A percentile compares a stretch with the other conserved stretches of the same genome.
These are phyloP conservation scores for Eupristina koningsbergeri DNA, from an alignment of 1,140 invertebrate genomes.

Conservation along the genomic window DNA sequence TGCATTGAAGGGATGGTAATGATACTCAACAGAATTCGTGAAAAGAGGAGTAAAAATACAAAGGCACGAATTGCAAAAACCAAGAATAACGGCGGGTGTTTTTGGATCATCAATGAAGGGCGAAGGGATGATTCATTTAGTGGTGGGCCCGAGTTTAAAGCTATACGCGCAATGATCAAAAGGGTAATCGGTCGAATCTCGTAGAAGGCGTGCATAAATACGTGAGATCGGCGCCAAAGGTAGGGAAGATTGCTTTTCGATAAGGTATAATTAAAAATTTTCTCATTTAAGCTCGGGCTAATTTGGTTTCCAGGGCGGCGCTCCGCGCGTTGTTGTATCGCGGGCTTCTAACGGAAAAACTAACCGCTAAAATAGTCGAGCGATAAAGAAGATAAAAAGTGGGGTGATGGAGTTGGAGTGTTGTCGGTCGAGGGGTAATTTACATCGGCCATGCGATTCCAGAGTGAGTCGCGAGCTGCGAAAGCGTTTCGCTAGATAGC, in stretches of 20 bases:
- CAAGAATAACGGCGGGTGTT: background rate
- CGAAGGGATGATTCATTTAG: background rate
- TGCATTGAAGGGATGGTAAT: too few species aligned
- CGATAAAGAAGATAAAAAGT: constrained; percentile 73
- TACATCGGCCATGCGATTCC: constrained; percentile 71
- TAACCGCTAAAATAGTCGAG: constrained; percentile 67
- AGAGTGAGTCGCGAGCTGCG: constrained; percentile 64
- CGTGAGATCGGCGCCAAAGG: background rate
- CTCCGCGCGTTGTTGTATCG: constrained; percentile 45
- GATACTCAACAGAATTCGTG: too few species aligned
- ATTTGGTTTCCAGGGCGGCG: constrained; percentile 63
- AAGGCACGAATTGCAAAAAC: background rate
- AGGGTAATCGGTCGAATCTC: background rate
- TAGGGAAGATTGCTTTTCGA: constrained; percentile 72
- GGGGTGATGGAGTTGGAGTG: too few species aligned
- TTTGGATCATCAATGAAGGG: background rate
- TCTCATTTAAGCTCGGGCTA: constrained; percentile 72
- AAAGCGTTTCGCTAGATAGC: constrained; percentile 69
- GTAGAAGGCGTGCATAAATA: background rate
- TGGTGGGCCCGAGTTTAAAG: too few species aligned
- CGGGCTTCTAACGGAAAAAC: constrained; percentile 61
- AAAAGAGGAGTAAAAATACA: background rate
- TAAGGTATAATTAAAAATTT: constrained; percentile 76
- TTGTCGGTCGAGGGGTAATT: constrained; percentile 66
- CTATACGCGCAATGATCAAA: background rate